A percentile compares a stretch with the other conserved stretches of the same genome.
Conservation (phyloP, 2,113 vertebrate species). For the Notechis scutatus region DNA sequence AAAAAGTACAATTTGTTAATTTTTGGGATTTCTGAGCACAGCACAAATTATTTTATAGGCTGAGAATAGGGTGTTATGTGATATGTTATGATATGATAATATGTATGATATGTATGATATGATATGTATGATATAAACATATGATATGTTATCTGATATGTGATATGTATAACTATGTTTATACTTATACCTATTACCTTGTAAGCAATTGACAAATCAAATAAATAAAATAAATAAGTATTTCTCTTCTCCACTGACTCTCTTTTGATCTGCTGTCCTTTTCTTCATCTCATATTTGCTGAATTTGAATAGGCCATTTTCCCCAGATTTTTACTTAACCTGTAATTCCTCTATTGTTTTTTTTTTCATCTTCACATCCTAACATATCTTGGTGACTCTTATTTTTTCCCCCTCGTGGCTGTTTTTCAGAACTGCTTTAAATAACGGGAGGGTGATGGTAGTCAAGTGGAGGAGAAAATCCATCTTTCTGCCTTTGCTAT, state of each 20-base stretch:
- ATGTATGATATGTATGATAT: too few species aligned
- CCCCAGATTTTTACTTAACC: slow-evolving; percentile 10
- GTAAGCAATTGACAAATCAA: too few species aligned
- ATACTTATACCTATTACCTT: too few species aligned
- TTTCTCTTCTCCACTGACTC: neutral
- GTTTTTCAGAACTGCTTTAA: slow-evolving; percentile 4
- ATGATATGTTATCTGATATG: too few species aligned
- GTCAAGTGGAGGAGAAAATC: neutral
- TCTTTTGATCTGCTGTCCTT: neutral
- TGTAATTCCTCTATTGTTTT: neutral
- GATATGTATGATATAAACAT: too few species aligned
- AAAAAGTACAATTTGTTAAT: neutral
- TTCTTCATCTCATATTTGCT: neutral
- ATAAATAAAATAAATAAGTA: neutral
- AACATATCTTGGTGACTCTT: neutral
- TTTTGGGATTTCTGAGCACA: neutral
- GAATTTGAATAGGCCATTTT: neutral
- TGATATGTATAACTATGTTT: too few species aligned
- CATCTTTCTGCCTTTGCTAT: neutral
- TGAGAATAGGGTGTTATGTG: neutral
- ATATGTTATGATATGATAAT: too few species aligned
- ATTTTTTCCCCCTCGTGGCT: slow-evolving; percentile 2
- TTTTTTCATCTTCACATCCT: neutral
- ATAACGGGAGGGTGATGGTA: slow-evolving; percentile 23
- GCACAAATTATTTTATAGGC: neutral